phyloP scores from a whole-genome alignment of 1,140 invertebrate species.

The Hycleus cichorii region DNA sequence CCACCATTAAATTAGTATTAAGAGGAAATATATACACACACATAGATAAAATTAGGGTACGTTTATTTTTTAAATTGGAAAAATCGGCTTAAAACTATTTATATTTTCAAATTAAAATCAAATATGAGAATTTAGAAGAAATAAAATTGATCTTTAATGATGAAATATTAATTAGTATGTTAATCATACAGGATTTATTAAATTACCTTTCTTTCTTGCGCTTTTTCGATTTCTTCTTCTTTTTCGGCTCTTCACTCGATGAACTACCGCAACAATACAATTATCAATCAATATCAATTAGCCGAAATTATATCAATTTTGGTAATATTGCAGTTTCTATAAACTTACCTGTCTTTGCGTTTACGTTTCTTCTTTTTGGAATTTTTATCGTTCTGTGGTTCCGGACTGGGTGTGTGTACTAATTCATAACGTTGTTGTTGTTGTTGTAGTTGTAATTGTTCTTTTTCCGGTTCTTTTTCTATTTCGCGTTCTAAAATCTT shows the following conservation, averaged over 20 bases:
- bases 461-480: constrained; percentile 47
- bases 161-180: neutral
- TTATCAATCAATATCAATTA: neutral
- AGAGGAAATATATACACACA: constrained; percentile 14
- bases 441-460: too few relatives aligned
- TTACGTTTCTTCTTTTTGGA: constrained; percentile 50
- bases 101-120: neutral
- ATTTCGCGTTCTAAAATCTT: constrained; percentile 50
- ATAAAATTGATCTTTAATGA: too few relatives aligned
- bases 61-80: constrained; percentile 9
- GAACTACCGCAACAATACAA: constrained; percentile 42
- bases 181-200: neutral
- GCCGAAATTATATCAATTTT: too few relatives aligned
- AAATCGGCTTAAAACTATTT: too few relatives aligned
- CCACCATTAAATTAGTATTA: constrained; percentile 34
- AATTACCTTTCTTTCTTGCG: constrained; percentile 60
- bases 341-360: constrained; percentile 31
- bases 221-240: constrained; percentile 63
- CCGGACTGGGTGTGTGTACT: constrained; percentile 52
- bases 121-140: neutral
- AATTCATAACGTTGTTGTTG: constrained; percentile 48
- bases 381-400: constrained; percentile 35
- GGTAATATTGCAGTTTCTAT: neutral
- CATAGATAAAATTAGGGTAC: constrained; percentile 6
- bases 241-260: constrained; percentile 54